phyloP scores from a whole-genome alignment of 1,140 invertebrate species.

The Tribolium castaneum region DNA sequence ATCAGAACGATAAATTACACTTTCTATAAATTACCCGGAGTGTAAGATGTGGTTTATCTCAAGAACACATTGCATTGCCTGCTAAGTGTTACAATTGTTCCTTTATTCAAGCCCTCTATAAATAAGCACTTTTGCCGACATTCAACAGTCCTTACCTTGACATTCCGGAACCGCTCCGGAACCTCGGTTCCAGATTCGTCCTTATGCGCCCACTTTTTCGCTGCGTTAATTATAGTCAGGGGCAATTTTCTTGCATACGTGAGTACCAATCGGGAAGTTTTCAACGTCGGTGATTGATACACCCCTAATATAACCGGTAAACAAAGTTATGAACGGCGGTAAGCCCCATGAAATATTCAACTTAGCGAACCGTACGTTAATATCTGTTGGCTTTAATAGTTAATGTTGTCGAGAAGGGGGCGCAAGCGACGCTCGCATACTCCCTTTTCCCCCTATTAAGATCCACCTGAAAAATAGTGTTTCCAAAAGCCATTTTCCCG shows the following conservation, averaged over 20 bases:
- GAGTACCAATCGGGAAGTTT: conserved; percentile 38
- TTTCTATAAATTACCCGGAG: conserved; percentile 47
- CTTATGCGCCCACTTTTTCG: neutral
- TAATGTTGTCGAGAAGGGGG: conserved; percentile 45
- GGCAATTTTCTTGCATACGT: conserved; percentile 38
- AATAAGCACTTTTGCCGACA: conserved; percentile 48
- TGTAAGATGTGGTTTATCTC: conserved; percentile 47
- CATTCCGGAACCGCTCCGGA: neutral
- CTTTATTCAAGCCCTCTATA: conserved; percentile 45
- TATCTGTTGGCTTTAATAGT: conserved; percentile 55
- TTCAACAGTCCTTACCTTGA: neutral
- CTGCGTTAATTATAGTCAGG: conserved; percentile 5
- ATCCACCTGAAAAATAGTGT: conserved; percentile 45
- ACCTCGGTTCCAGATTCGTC: neutral
- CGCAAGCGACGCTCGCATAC: conserved; percentile 23
- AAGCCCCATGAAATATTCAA: conserved; percentile 52
- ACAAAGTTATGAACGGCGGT: conserved; percentile 52
- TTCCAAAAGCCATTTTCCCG: conserved; percentile 51
- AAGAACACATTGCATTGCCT: conserved; percentile 44
- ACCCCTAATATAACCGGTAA: conserved; percentile 48
- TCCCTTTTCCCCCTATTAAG: neutral
- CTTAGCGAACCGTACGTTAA: conserved; percentile 44
- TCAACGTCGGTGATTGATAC: conserved; percentile 50
- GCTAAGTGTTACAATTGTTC: conserved; percentile 50
- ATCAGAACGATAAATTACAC: conserved; percentile 47